Base-by-base conservation (phyloP, 2,888 invertebrate genomes). In the Dinocampus coccinellae region DNA sequence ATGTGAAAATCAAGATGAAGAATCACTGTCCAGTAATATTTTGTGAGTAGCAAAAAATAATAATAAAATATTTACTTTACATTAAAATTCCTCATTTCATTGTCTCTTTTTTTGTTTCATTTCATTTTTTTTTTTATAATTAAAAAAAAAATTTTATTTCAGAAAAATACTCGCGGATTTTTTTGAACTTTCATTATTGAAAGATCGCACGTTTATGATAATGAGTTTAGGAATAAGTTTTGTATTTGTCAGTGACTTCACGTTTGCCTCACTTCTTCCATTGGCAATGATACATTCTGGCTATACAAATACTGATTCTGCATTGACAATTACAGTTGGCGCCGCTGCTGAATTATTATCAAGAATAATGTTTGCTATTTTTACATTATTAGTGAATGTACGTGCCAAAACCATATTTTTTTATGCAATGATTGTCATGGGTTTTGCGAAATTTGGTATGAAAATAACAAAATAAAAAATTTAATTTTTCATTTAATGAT, bases 221-320 rank as follows among this genome's bases (percentile, higher is more conserved):
- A 92, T 94, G 70, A 90, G 92, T 63, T 83, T 93, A 36, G 94
- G 94, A 47, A 89, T 93, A 81, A 90, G 93, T 0, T 89, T 94
- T 70, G 91, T 92, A 3, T 90, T 92, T 73, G 92, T 92, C 70
- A 91, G 93, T 4, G 94, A 94, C 83, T 89, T 92, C 53, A 92
- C 92, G 0, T 94, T 94, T 83, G 90, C 92, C 77, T 91, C 92
- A 0, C 82, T 94, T 64, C 90, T 94, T 73, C 94, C 94, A 0
- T 81, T 93, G 78, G 87, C 92, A 74, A 87, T 93, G 71, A 89
- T 89, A 69, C 90, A 91, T 1, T 88, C 89, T 68, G 91, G 90
- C 73, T 92, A 90, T 80, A 86, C 88, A 7, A 88, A 90, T 82
- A 88, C 89, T 73, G 90, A 93, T 78, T 90, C 92, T 0, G 93